phyloP scores from a whole-genome alignment of 2,888 invertebrate genomes.

The Nymphalis c-album region DNA sequence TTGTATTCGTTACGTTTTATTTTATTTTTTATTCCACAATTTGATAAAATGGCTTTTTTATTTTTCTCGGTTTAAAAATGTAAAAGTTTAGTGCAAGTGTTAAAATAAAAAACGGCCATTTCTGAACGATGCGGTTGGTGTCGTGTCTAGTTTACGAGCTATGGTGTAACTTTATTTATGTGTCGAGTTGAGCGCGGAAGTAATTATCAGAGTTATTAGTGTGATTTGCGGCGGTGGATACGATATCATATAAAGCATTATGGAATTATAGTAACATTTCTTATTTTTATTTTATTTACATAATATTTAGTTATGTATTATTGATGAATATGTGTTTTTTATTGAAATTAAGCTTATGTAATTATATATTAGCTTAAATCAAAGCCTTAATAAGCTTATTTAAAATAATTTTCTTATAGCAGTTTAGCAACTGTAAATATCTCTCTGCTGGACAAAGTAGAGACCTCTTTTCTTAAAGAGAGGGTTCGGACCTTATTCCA shows the following conservation, averaged over 20 bases:
- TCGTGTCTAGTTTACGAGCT: conserved; percentile 30
- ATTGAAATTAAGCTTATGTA: too few species aligned
- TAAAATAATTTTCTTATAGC: too few species aligned
- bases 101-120: conserved; percentile 3
- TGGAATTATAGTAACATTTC: not conserved
- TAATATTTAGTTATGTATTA: too few species aligned
- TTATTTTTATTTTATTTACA: not conserved
- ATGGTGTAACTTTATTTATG: conserved; percentile 34
- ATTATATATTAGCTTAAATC: too few species aligned
- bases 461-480: too few species aligned
- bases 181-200: conserved; percentile 31
- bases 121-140: conserved; percentile 22
- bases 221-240: conserved; percentile 34
- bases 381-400: too few species aligned
- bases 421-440: too few species aligned
- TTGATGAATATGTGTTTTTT: too few species aligned
- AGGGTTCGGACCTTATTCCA: too few species aligned
- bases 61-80: conserved; percentile 16
- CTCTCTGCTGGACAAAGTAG: too few species aligned
- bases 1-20: too few species aligned
- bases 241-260: not conserved
- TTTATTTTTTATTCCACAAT: too few species aligned
- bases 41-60: not conserved
- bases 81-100: conserved; percentile 1
- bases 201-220: conserved; percentile 37